Percentiles rank a stretch among this genome's conserved stretches.
Conservation (phyloP, 2,797 vertebrate genomes). For the Enteromius mattozi region DNA sequence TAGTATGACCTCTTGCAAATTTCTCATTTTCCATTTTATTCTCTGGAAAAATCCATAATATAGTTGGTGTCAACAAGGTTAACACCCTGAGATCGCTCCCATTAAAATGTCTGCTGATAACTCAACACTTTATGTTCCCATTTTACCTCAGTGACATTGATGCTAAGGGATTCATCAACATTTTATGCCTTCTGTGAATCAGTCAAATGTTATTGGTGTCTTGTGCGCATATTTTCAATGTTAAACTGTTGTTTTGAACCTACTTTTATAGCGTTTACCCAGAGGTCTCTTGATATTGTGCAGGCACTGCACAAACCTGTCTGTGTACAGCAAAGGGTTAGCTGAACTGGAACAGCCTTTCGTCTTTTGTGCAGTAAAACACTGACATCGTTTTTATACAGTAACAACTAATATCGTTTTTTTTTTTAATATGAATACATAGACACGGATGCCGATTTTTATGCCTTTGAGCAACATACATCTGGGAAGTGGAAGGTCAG, state of each 20-base stretch:
- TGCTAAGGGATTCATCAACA: slow-evolving; percentile 52
- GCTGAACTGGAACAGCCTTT: slow-evolving; percentile 22
- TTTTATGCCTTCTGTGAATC: slow-evolving; percentile 53
- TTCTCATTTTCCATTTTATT: slow-evolving; percentile 32
- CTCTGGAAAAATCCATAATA: slow-evolving; percentile 33
- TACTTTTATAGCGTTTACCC: slow-evolving; percentile 23
- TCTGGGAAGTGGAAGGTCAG: slow-evolving; percentile 60
- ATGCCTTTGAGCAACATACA: slow-evolving; percentile 53
- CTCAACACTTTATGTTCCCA: slow-evolving; percentile 42
- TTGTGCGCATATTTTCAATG: slow-evolving; percentile 32
- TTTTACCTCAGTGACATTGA: slow-evolving; percentile 52
- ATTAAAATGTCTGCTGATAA: slow-evolving; percentile 44
- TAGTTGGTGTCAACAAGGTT: slow-evolving; percentile 48
- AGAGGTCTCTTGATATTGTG: slow-evolving; percentile 9
- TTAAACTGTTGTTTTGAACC: slow-evolving; percentile 36
- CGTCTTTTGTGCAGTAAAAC: slow-evolving; percentile 33
- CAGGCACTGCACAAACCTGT: slow-evolving; percentile 1
- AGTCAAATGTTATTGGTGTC: slow-evolving; percentile 48
- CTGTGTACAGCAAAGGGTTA: slow-evolving; percentile 21
- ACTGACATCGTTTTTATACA: slow-evolving; percentile 29
- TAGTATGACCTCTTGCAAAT: slow-evolving; percentile 13
- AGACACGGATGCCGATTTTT: slow-evolving; percentile 56
- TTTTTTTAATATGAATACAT: slow-evolving; percentile 28
- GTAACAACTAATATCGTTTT: slow-evolving; percentile 14
- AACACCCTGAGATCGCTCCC: slow-evolving; percentile 29